These are phyloP conservation scores for Parotia lawesii DNA, from an alignment of 2,113 vertebrate species.

Conservation along the genomic window DNA sequence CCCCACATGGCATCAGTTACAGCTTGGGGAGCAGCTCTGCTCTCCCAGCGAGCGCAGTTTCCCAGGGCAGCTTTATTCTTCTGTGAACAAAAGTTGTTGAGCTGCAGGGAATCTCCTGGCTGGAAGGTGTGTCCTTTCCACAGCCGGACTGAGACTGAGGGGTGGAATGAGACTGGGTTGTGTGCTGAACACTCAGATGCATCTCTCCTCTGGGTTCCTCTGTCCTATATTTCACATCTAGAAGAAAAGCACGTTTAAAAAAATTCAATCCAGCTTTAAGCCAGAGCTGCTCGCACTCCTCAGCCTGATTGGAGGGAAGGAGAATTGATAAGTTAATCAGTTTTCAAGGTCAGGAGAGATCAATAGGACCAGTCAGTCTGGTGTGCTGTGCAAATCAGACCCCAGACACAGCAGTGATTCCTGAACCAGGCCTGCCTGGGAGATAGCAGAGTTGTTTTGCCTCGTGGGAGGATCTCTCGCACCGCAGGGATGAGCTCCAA, in stretches of 20 bases:
- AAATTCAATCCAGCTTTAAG: not conserved
- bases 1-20: conserved; percentile 13
- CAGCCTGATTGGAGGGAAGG: not conserved
- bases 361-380: not conserved
- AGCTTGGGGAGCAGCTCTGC: not conserved
- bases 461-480: not conserved
- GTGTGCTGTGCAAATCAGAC: not conserved
- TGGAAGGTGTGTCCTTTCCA: conserved; percentile 1
- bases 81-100: not conserved
- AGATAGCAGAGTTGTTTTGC: not conserved
- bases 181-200: not conserved
- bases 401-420: not conserved
- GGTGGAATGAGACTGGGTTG: not conserved
- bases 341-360: not conserved
- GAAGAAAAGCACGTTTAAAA: not conserved
- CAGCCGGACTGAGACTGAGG: not conserved
- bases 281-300: not conserved
- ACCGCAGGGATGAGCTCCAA: not conserved
- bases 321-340: not conserved
- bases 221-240: not conserved
- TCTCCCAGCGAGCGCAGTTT: not conserved
- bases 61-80: conserved; percentile 11
- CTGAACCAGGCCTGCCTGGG: not conserved
- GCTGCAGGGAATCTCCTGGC: not conserved
- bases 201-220: not conserved